These are phyloP conservation scores for Chaunax sp. DNA, from an alignment of 2,797 vertebrate species.

Conservation along the genomic window DNA sequence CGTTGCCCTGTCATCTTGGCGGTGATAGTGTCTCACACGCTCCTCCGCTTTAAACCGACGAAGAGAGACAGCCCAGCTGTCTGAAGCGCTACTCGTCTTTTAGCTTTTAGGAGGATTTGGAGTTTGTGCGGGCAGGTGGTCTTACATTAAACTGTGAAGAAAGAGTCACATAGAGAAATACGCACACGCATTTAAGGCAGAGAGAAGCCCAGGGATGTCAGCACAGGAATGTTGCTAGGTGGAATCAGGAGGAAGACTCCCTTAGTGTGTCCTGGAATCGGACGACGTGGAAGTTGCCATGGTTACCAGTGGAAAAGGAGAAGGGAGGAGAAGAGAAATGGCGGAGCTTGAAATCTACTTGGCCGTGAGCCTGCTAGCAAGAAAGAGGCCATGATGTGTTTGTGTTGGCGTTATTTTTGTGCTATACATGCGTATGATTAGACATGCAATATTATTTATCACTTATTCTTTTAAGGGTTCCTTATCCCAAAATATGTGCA, in stretches of 20 bases:
- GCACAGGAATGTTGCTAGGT: slow-evolving; percentile 73
- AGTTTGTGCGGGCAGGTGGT: slow-evolving; percentile 53
- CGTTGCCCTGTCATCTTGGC: slow-evolving; percentile 29
- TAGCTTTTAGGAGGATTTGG: slow-evolving; percentile 57
- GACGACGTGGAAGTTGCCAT: slow-evolving; percentile 81
- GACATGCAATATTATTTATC: neutral
- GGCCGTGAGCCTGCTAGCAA: slow-evolving; percentile 47
- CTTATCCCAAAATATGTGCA: neutral
- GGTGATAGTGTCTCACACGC: slow-evolving; percentile 37
- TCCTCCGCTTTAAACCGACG: slow-evolving; percentile 35
- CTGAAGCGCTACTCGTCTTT: slow-evolving; percentile 47
- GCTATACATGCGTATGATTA: slow-evolving; percentile 16
- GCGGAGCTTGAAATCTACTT: slow-evolving; percentile 68
- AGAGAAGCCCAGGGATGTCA: slow-evolving; percentile 32
- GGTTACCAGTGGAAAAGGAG: slow-evolving; percentile 75
- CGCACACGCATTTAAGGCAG: slow-evolving; percentile 17
- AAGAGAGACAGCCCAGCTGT: slow-evolving; percentile 40
- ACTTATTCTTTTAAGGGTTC: neutral
- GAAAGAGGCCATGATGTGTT: slow-evolving; percentile 39
- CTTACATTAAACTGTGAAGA: slow-evolving; percentile 55
- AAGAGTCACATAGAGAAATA: slow-evolving; percentile 26
- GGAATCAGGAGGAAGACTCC: slow-evolving; percentile 69
- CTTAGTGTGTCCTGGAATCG: slow-evolving; percentile 77
- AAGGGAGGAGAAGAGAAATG: slow-evolving; percentile 62
- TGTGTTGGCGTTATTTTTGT: slow-evolving; percentile 36